These are phyloP conservation scores for Daboia siamensis DNA, from an alignment of 2,113 vertebrate species.

Conservation along the genomic window DNA sequence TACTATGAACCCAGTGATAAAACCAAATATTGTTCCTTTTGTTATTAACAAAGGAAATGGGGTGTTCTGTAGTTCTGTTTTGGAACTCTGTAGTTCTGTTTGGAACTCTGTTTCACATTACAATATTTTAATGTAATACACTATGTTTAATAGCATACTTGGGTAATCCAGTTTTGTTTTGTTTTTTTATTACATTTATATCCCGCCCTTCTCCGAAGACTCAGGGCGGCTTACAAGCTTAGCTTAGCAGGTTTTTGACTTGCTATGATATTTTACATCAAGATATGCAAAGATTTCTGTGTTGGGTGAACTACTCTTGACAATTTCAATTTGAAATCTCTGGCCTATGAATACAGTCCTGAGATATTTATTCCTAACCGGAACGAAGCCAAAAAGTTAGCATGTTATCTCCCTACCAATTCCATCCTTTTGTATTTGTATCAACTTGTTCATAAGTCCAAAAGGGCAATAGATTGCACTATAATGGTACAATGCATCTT, in stretches of 20 bases:
- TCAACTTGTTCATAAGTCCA: neutral
- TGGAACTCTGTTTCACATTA: neutral
- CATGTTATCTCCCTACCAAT: neutral
- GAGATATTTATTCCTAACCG: neutral
- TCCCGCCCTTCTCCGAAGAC: no score
- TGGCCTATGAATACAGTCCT: neutral
- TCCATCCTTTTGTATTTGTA: neutral
- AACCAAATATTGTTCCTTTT: neutral
- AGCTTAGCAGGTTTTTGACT: neutral
- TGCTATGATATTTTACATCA: neutral
- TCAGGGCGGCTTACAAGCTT: no score
- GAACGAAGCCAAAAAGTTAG: neutral
- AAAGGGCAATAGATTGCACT: neutral
- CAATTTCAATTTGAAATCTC: neutral
- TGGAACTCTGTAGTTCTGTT: neutral
- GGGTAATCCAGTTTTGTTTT: no score
- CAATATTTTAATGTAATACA: neutral
- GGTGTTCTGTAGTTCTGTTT: neutral
- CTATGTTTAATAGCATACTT: neutral
- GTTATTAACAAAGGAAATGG: neutral
- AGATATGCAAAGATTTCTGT: neutral
- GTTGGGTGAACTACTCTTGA: neutral
- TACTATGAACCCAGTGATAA: neutral
- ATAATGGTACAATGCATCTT: neutral
- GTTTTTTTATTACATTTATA: no score